Evolutionary conservation across 1,140 invertebrate genomes (phyloP), one percentile per base, ranked within the genome.

Genomic region (Polypedilum pembai): DNA sequence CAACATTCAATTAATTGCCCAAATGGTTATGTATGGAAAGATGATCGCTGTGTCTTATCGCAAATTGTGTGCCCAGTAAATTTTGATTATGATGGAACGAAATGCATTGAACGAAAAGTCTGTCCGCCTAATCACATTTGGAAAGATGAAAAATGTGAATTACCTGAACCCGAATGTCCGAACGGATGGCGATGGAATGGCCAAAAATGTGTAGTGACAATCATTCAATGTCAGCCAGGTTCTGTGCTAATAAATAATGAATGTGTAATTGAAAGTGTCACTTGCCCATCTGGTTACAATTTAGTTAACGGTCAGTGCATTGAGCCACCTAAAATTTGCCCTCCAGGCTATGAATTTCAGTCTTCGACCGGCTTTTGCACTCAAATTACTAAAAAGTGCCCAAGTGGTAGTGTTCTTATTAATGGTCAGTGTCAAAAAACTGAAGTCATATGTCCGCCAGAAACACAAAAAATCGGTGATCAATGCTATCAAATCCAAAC

Each of bases 121-220:
- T 69, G 65, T 20, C 65, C 65, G 8, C 18, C 65, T 18, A 69
- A 69, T 69, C 65, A 69, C 18, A 18, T 69, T 21, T 69, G 65
- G 65, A 69, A 69, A 1, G 10, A 69, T 69, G 20, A 18, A 18
- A 18, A 69, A 8, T 69, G 65, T 10, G 7, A 18, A 8, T 8
- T 7, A 20, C 65, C 65, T 7, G 65, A 69, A 20, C 65, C 65
- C 8, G 12, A 4, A 20, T 69, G 65, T 69, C 65, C 65, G 1
- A 69, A 4, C 20, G 65, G 18, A 2, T 21, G 17, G 17, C 20
- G 8, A 1, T 69, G 65, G 65, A 69, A 69, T 69, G 65, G 17
- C 4, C 5, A 18, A 10, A 20, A n/a, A 1, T 69, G 65, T 69
- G 20, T 18, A 8, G 17, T 69, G 8, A 20, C 17, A 21, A 21